These are phyloP conservation scores for Nannoperca obscura DNA, from an alignment of 2,797 vertebrate genomes.

Conservation along the genomic window DNA sequence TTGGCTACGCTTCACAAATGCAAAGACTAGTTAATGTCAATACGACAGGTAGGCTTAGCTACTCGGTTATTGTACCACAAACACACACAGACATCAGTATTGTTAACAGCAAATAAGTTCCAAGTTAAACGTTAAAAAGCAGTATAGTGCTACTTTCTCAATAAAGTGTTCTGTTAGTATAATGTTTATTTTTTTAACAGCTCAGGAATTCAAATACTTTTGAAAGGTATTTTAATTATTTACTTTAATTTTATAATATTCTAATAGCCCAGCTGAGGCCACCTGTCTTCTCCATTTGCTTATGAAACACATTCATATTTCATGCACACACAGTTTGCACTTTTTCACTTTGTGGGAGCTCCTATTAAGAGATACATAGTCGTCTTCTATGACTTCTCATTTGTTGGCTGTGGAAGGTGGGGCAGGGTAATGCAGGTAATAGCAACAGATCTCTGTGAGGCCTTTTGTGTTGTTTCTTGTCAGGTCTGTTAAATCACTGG, in stretches of 20 bases:
- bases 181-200: background rate
- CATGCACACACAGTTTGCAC: background rate
- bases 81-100: background rate
- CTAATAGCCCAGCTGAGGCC: background rate
- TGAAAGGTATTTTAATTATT: background rate
- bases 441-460: constrained; percentile 63
- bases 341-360: constrained; percentile 21
- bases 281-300: background rate
- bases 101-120: background rate
- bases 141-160: background rate
- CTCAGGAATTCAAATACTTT: background rate
- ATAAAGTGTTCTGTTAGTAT: too few relatives aligned
- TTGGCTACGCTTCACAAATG: background rate
- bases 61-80: background rate
- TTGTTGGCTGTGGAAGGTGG: constrained; percentile 25
- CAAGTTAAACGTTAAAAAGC: background rate
- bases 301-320: constrained; percentile 3
- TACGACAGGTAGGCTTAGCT: background rate
- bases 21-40: background rate
- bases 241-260: background rate
- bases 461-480: background rate
- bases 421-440: constrained; percentile 54
- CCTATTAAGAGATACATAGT: constrained; percentile 11
- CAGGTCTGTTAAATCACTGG: too few relatives aligned
- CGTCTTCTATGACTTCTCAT: constrained; percentile 20